phyloP scores from a whole-genome alignment of 2,888 invertebrate genomes.

The Globia sparganii region DNA sequence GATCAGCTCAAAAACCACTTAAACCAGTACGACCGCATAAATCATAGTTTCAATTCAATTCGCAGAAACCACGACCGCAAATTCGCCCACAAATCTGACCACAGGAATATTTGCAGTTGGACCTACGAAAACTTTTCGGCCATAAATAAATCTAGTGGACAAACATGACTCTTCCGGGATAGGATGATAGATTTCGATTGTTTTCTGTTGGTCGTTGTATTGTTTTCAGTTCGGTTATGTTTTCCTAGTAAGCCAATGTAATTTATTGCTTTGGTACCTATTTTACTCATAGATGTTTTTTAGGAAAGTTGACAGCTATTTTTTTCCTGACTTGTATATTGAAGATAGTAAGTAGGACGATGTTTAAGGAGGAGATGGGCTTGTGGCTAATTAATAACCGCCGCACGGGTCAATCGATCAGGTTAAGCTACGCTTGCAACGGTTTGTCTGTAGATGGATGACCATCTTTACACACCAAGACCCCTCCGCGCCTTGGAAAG shows the following conservation, averaged over 20 bases:
- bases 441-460: too few relatives aligned
- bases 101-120: conserved; percentile 33
- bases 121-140: conserved; percentile 34
- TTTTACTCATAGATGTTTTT: background rate
- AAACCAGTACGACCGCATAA: background rate
- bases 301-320: background rate
- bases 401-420: too few relatives aligned
- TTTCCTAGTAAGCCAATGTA: conserved; percentile 16
- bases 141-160: conserved; percentile 48
- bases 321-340: background rate
- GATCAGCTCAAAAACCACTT: conserved; percentile 12
- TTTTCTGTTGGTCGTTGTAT: conserved; percentile 34
- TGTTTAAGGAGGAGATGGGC: too few relatives aligned
- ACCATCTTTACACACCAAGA: too few relatives aligned
- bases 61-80: background rate
- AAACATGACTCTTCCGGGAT: conserved; percentile 39
- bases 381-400: too few relatives aligned
- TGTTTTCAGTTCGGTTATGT: background rate
- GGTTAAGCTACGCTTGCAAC: too few relatives aligned
- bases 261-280: conserved; percentile 41
- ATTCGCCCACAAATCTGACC: conserved; percentile 24
- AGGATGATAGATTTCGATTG: conserved; percentile 53
- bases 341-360: too few relatives aligned
- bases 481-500: too few relatives aligned
- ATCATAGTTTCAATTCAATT: conserved; percentile 27